Evolutionary conservation across 2,113 vertebrate species (phyloP).

Genomic region (Mungos mungo): DNA sequence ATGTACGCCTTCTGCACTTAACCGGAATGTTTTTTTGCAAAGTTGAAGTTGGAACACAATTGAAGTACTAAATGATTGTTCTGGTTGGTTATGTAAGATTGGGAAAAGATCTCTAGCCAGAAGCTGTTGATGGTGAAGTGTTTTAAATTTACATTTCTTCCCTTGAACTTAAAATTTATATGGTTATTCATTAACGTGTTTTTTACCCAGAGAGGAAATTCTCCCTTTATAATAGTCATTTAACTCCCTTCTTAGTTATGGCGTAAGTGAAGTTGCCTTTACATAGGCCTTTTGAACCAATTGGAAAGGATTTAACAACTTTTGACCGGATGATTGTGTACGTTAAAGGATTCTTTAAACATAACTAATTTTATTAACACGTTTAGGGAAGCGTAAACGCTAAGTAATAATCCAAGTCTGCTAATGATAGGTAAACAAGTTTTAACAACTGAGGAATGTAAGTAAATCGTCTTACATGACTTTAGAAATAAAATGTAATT

Average conservation of each 20-base stretch:
- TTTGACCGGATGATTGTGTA: background rate
- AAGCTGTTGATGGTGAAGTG: background rate
- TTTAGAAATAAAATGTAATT: constrained; percentile 26
- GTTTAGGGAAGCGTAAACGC: background rate
- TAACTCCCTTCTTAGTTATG: background rate
- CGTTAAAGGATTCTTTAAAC: background rate
- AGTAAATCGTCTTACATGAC: background rate
- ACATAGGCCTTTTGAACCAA: constrained; percentile 1
- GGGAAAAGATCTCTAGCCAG: background rate
- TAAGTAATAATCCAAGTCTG: background rate
- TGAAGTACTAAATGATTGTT: background rate
- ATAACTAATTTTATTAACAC: background rate
- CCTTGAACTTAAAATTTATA: background rate
- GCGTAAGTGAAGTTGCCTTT: background rate
- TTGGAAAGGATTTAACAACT: background rate
- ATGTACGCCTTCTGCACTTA: background rate
- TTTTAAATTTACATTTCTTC: background rate
- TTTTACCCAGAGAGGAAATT: background rate
- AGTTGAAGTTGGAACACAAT: constrained; percentile 28
- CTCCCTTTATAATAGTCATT: background rate
- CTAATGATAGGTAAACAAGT: background rate
- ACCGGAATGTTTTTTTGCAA: constrained; percentile 24
- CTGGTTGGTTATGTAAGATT: constrained; percentile 63
- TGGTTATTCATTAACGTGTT: background rate
- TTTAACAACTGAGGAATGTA: background rate